Percentiles rank a stretch among this genome's conserved stretches.
phyloP scores from a whole-genome alignment of 1,140 invertebrate species.

The Saxidomus purpurata region DNA sequence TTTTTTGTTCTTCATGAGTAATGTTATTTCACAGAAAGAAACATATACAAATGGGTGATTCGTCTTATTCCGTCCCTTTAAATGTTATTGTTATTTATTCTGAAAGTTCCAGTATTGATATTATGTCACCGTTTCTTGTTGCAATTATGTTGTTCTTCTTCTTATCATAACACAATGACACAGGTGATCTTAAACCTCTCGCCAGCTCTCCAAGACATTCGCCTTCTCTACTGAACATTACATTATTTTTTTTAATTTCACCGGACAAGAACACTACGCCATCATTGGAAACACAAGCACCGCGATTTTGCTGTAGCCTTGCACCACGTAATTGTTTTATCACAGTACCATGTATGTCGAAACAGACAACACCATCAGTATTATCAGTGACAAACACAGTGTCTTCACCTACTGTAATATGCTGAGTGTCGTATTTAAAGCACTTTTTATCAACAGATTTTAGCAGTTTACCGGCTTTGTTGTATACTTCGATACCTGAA shows the following conservation, averaged over 20 bases:
- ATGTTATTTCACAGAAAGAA: too few species aligned
- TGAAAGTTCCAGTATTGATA: too few species aligned
- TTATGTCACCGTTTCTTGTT: too few species aligned
- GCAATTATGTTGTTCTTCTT: background rate
- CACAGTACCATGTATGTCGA: background rate
- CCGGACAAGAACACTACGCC: background rate
- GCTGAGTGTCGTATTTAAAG: background rate
- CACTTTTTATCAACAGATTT: background rate
- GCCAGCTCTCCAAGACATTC: background rate
- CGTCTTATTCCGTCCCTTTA: too few species aligned
- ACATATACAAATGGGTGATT: too few species aligned
- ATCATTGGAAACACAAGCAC: background rate
- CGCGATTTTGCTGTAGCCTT: background rate
- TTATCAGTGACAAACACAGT: background rate
- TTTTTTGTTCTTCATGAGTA: too few species aligned
- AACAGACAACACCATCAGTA: background rate
- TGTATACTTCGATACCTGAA: background rate
- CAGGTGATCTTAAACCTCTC: background rate
- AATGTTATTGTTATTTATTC: too few species aligned
- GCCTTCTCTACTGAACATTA: background rate
- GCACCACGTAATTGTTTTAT: background rate
- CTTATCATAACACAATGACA: background rate
- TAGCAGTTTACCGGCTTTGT: background rate
- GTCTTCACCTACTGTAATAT: background rate
- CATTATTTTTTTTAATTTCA: background rate